These are phyloP conservation scores for Solenopsis fugax DNA, from an alignment of 1,140 invertebrate genomes.

Conservation along the genomic window DNA sequence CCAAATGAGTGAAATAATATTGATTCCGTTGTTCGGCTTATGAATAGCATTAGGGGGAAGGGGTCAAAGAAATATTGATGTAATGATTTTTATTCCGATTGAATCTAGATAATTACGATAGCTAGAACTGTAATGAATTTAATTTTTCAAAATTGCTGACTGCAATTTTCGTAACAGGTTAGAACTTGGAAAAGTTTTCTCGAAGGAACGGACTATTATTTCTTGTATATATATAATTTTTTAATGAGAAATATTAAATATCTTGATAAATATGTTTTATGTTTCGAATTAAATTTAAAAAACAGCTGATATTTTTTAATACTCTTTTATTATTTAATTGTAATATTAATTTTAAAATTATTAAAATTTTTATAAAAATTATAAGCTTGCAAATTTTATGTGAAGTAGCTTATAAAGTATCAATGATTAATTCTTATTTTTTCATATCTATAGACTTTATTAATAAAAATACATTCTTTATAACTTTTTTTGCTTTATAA, in stretches of 20 bases:
- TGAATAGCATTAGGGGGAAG: neutral
- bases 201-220: neutral
- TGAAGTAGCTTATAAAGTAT: neutral
- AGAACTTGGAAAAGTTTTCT: neutral
- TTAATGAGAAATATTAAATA: no score
- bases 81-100: neutral
- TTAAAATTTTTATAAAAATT: conserved; percentile 8
- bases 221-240: neutral
- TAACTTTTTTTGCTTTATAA: neutral
- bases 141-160: neutral
- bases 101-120: neutral
- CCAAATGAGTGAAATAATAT: conserved; percentile 23
- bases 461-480: neutral
- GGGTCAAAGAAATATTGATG: conserved; percentile 6
- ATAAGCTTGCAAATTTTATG: neutral
- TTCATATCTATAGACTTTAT: neutral
- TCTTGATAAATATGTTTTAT: no score
- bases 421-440: neutral
- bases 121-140: neutral
- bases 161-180: neutral
- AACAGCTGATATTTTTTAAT: neutral
- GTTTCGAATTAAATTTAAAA: neutral
- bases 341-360: neutral
- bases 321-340: neutral
- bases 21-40: neutral